Evolutionary conservation across 2,888 invertebrate species (phyloP).

Genomic region (Epiblema foenella): DNA sequence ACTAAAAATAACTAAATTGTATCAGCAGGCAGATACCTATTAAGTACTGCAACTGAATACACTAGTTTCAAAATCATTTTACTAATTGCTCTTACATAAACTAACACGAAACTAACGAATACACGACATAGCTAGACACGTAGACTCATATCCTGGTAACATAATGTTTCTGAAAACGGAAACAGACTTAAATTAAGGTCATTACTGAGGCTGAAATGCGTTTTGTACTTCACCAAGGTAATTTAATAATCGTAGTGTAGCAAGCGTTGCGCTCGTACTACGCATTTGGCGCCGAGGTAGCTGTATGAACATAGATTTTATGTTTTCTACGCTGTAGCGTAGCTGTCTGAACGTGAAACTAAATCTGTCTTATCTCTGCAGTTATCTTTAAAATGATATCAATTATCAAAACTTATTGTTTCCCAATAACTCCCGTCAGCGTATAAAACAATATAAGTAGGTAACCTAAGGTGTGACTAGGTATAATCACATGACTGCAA

Average conservation of each 20-base stretch:
- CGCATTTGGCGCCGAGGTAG: constrained; percentile 34
- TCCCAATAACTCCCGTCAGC: constrained; percentile 1
- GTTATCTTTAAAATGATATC: constrained; percentile 12
- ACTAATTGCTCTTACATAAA: constrained; percentile 15
- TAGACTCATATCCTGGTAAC: constrained; percentile 1
- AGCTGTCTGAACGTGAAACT: background rate
- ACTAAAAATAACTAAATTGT: constrained; percentile 6
- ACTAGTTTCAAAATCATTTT: constrained; percentile 15
- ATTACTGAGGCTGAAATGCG: constrained; percentile 3
- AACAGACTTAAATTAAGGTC: background rate
- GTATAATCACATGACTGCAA: constrained; percentile 31
- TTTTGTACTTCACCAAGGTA: constrained; percentile 25
- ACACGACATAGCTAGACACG: background rate
- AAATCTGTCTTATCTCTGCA: constrained; percentile 11
- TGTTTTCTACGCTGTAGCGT: constrained; percentile 11
- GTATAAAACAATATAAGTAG: constrained; percentile 23
- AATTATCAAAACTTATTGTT: constrained; percentile 16
- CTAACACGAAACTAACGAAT: constrained; percentile 18
- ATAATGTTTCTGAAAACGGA: constrained; percentile 7
- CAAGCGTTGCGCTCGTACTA: constrained; percentile 11
- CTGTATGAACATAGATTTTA: background rate
- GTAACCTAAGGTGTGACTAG: constrained; percentile 35
- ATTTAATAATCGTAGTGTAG: background rate
- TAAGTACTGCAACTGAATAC: background rate
- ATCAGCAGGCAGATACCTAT: background rate